These are phyloP conservation scores for Drosophila limbata DNA, from an alignment of 2,888 invertebrate species.

Conservation along the genomic window DNA sequence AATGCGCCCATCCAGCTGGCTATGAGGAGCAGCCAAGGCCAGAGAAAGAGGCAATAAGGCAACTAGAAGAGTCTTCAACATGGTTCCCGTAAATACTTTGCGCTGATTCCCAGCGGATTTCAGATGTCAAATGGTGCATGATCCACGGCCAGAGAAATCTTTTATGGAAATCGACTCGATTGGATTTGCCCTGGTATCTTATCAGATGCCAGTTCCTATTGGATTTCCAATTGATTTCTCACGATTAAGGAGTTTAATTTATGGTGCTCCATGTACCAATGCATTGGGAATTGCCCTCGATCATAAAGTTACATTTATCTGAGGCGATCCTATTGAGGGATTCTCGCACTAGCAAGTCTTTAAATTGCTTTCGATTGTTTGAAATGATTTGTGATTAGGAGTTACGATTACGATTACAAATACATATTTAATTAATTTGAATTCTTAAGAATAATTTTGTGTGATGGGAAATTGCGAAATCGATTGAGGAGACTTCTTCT, in stretches of 20 bases:
- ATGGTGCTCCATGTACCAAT: not conserved
- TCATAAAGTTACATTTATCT: slow-evolving; percentile 5
- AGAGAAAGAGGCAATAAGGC: slow-evolving; percentile 1
- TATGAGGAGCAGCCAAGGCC: slow-evolving; percentile 8
- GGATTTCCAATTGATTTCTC: not conserved
- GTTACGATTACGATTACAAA: not conserved
- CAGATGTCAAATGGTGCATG: not conserved
- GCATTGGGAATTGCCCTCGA: slow-evolving; percentile 7
- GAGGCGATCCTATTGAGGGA: not conserved
- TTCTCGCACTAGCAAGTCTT: slow-evolving; percentile 2
- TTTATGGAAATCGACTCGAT: slow-evolving; percentile 6
- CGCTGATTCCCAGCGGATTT: not conserved
- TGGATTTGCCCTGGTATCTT: not conserved
- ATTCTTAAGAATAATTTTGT: not conserved
- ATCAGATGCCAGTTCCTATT: not conserved
- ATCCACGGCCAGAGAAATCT: not conserved
- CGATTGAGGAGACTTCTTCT: not conserved
- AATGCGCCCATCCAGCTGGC: slow-evolving; percentile 7
- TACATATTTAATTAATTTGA: not conserved
- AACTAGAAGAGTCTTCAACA: slow-evolving; percentile 9
- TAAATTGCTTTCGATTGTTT: not conserved
- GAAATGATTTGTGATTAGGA: slow-evolving; percentile 13
- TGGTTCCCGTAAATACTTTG: not conserved
- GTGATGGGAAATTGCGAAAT: not conserved
- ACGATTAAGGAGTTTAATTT: slow-evolving; percentile 8